A percentile compares a stretch with the other conserved stretches of the same genome.
Evolutionary conservation across 2,797 vertebrate genomes (phyloP).

Genomic region (Lithobates sylvaticus): DNA sequence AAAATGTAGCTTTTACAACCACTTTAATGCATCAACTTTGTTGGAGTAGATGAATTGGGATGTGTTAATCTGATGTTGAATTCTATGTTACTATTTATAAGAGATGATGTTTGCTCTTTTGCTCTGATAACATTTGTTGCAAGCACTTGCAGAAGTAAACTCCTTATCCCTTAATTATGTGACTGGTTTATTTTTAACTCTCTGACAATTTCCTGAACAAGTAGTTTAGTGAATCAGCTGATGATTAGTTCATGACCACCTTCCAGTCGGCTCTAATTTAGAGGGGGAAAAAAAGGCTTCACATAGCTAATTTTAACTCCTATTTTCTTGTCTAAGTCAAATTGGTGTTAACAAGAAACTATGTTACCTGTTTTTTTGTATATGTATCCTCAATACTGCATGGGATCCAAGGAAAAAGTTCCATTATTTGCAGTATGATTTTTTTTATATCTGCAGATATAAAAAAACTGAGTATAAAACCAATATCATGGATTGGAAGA

Average conservation of each 20-base stretch:
- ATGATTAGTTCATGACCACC: constrained; percentile 16
- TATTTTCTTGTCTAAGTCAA: neutral
- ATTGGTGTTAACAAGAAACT: no score
- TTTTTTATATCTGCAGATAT: no score
- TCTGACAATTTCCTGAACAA: constrained; percentile 10
- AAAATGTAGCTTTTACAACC: no score
- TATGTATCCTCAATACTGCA: neutral
- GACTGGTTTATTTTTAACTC: constrained; percentile 29
- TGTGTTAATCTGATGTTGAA: constrained; percentile 6
- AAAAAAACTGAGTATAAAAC: no score
- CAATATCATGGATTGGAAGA: no score
- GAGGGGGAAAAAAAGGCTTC: neutral
- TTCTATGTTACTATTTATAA: constrained; percentile 11
- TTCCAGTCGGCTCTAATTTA: neutral
- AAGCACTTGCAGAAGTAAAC: constrained; percentile 1
- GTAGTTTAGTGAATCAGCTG: constrained; percentile 9
- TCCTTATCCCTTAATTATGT: neutral
- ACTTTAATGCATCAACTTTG: neutral
- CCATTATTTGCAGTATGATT: neutral
- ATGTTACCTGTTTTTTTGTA: neutral
- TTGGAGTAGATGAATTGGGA: neutral
- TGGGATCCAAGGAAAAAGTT: neutral
- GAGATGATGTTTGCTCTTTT: constrained; percentile 2
- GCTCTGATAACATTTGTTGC: constrained; percentile 2
- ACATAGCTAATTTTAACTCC: neutral